These are phyloP conservation scores for Parnassius glacialis DNA, from an alignment of 2,888 invertebrate genomes.

Conservation along the genomic window DNA sequence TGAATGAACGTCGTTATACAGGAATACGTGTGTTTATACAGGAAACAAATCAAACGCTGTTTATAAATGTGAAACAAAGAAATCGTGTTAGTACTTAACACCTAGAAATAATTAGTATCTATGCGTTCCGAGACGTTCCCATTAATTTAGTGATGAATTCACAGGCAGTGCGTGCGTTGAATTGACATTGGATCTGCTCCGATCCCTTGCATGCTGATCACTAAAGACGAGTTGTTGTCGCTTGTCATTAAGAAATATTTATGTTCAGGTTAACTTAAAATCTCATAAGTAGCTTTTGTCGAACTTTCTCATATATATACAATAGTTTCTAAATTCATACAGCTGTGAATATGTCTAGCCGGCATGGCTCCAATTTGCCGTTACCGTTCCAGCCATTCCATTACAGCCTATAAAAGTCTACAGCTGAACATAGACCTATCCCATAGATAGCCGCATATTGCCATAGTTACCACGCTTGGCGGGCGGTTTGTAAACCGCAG, in stretches of 20 bases:
- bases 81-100: slow-evolving; percentile 15
- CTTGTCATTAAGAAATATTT: slow-evolving; percentile 20
- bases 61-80: slow-evolving; percentile 21
- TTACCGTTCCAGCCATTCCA: too few species aligned
- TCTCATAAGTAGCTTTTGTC: neutral
- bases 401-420: too few species aligned
- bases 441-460: too few species aligned
- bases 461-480: too few species aligned
- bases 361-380: too few species aligned
- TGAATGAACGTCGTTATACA: too few species aligned
- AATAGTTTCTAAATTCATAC: too few species aligned
- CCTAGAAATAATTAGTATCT: slow-evolving; percentile 19
- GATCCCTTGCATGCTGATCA: slow-evolving; percentile 7
- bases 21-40: slow-evolving; percentile 1
- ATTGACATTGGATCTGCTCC: slow-evolving; percentile 1
- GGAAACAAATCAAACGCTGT: slow-evolving; percentile 9
- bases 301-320: too few species aligned
- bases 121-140: slow-evolving; percentile 6
- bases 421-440: too few species aligned
- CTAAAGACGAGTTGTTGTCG: slow-evolving; percentile 8
- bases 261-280: slow-evolving; percentile 4
- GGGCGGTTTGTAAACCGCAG: too few species aligned
- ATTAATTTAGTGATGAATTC: slow-evolving; percentile 24
- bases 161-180: slow-evolving; percentile 17
- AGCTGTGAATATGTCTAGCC: too few species aligned